Evolutionary conservation across 2,888 invertebrate species (phyloP).

Genomic region (Ypsolopha sequella): DNA sequence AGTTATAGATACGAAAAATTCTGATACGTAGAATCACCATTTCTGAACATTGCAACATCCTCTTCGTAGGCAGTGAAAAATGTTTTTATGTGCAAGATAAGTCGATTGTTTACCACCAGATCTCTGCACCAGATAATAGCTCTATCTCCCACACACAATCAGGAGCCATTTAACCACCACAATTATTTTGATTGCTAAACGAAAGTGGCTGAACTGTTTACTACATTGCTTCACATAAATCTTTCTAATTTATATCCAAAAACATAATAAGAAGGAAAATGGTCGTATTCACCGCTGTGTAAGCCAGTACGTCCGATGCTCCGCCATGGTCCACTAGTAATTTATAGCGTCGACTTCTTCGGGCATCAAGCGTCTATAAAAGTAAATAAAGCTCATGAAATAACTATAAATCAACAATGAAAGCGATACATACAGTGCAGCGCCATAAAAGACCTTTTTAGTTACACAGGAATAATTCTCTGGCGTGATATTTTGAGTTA

Average conservation of each 20-base stretch:
- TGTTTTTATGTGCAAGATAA: neutral
- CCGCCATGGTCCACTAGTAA: constrained; percentile 37
- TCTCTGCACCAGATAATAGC: constrained; percentile 14
- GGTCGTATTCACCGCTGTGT: constrained; percentile 43
- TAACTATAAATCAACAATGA: constrained; percentile 61
- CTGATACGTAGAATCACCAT: no score
- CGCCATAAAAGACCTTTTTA: constrained; percentile 29
- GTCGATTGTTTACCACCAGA: neutral
- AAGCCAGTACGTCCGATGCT: constrained; percentile 42
- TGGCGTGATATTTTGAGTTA: constrained; percentile 22
- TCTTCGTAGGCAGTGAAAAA: no score
- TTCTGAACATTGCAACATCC: no score
- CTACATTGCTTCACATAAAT: constrained; percentile 39
- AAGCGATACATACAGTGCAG: constrained; percentile 27
- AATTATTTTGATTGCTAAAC: constrained; percentile 29
- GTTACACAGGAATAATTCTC: constrained; percentile 20
- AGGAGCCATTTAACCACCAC: constrained; percentile 20
- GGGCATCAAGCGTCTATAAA: constrained; percentile 51
- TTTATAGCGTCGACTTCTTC: constrained; percentile 55
- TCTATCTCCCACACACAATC: constrained; percentile 32
- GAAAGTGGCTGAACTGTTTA: constrained; percentile 33
- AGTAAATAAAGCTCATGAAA: constrained; percentile 67
- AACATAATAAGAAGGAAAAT: constrained; percentile 65
- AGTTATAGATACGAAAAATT: no score
- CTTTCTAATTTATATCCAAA: constrained; percentile 63